A percentile compares a stretch with the other conserved stretches of the same genome.
phyloP scores from a whole-genome alignment of 2,888 invertebrate genomes.

The Netelia melanura region DNA sequence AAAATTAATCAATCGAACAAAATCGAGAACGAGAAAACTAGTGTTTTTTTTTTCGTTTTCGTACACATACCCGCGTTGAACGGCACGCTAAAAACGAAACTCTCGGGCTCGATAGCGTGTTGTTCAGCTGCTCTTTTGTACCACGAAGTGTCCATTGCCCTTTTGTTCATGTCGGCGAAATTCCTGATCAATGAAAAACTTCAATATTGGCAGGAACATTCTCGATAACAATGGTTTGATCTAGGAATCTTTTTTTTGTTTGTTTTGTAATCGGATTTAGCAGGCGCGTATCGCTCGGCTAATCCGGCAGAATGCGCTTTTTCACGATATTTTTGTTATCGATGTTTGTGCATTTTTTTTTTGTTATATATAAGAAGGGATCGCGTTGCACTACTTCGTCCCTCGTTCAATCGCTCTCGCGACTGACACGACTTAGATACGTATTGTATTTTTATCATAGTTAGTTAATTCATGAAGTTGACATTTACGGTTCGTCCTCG shows the following conservation, averaged over 20 bases:
- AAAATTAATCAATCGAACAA: constrained; percentile 3
- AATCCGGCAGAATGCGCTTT: constrained; percentile 56
- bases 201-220: constrained; percentile 60
- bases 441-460: constrained; percentile 46
- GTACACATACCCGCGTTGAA: constrained; percentile 88
- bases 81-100: constrained; percentile 96
- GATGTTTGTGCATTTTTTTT: background rate
- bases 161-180: constrained; percentile 92
- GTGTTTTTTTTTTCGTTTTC: constrained; percentile 6
- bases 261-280: constrained; percentile 29
- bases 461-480: constrained; percentile 66
- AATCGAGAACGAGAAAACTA: background rate
- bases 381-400: constrained; percentile 30
- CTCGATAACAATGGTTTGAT: constrained; percentile 47
- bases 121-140: constrained; percentile 96
- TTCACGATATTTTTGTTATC: constrained; percentile 8
- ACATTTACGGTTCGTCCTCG: constrained; percentile 89
- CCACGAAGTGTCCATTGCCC: constrained; percentile 96
- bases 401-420: constrained; percentile 35
- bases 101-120: constrained; percentile 93
- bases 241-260: constrained; percentile 32
- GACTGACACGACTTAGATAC: constrained; percentile 46
- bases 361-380: constrained; percentile 9
- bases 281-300: constrained; percentile 17
- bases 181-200: constrained; percentile 86